Conservation (phyloP, 2,888 invertebrate species). For the Agonopterix arenella region DNA sequence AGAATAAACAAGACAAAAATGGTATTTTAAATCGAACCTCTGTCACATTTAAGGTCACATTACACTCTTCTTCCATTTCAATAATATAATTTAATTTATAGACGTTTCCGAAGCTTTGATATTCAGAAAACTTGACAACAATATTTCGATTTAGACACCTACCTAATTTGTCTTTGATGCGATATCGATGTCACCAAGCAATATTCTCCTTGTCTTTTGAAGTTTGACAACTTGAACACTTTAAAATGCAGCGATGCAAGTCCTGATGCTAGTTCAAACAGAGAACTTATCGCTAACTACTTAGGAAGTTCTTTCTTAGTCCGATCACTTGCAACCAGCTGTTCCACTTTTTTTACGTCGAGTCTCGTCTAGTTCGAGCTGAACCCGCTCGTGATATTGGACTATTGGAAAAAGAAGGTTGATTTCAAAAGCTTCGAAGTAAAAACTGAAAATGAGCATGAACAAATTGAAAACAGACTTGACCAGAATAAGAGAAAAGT, state of each 20-base stretch:
- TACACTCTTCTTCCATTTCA: too few relatives aligned
- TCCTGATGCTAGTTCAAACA: conserved; percentile 46
- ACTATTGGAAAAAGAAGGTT: conserved; percentile 9
- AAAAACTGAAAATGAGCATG: not conserved
- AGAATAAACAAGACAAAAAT: too few relatives aligned
- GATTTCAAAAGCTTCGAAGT: conserved; percentile 2
- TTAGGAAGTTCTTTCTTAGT: conserved; percentile 41
- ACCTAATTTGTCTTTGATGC: too few relatives aligned
- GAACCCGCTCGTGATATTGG: conserved; percentile 5
- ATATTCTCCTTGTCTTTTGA: conserved; percentile 13
- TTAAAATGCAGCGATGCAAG: conserved; percentile 11
- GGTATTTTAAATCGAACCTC: too few relatives aligned
- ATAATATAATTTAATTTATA: too few relatives aligned
- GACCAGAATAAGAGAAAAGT: too few relatives aligned
- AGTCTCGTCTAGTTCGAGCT: not conserved
- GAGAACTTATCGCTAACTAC: conserved; percentile 54
- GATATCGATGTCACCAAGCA: too few relatives aligned
- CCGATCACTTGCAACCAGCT: conserved; percentile 40
- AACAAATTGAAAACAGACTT: too few relatives aligned
- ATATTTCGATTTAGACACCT: too few relatives aligned
- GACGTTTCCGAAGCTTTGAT: too few relatives aligned
- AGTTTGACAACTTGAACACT: conserved; percentile 21
- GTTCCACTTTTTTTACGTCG: conserved; percentile 27
- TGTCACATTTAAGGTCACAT: too few relatives aligned
- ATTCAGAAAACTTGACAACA: too few relatives aligned